A percentile compares a stretch with the other conserved stretches of the same genome.
These are phyloP conservation scores for Podarcis raffonei DNA, from an alignment of 2,113 vertebrate genomes.

Conservation along the genomic window DNA sequence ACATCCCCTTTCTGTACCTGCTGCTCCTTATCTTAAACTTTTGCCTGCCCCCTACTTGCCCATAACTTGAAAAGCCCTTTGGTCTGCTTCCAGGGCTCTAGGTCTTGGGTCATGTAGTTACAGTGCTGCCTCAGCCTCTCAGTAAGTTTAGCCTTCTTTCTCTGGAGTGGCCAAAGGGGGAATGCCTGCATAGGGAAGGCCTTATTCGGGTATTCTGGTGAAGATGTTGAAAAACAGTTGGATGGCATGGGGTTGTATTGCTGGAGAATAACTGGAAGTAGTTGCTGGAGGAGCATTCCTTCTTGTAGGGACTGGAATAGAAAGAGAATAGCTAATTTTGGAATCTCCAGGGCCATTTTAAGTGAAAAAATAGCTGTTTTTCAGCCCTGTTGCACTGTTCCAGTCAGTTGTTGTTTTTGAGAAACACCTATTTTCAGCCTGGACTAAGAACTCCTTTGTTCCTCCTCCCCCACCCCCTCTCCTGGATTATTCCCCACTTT, in stretches of 20 bases:
- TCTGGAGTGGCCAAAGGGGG: not conserved
- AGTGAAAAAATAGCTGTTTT: not conserved
- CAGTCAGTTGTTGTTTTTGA: not conserved
- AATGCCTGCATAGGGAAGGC: not conserved
- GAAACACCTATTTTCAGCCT: not conserved
- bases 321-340: not conserved
- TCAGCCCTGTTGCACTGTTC: not conserved
- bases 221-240: not conserved
- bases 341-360: not conserved
- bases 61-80: not conserved
- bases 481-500: not conserved
- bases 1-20: not conserved
- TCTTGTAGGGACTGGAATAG: too few species aligned
- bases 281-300: not conserved
- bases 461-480: too few species aligned
- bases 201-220: not conserved
- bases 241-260: not conserved
- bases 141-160: not conserved
- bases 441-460: not conserved
- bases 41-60: not conserved
- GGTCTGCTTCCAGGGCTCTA: not conserved
- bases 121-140: not conserved
- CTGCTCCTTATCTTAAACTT: not conserved
- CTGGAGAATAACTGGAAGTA: not conserved
- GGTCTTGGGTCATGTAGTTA: not conserved